Evolutionary conservation across 2,113 vertebrate genomes (phyloP), one percentile per base, ranked within the genome.

Genomic region (Ibidorhyncha struthersii): DNA sequence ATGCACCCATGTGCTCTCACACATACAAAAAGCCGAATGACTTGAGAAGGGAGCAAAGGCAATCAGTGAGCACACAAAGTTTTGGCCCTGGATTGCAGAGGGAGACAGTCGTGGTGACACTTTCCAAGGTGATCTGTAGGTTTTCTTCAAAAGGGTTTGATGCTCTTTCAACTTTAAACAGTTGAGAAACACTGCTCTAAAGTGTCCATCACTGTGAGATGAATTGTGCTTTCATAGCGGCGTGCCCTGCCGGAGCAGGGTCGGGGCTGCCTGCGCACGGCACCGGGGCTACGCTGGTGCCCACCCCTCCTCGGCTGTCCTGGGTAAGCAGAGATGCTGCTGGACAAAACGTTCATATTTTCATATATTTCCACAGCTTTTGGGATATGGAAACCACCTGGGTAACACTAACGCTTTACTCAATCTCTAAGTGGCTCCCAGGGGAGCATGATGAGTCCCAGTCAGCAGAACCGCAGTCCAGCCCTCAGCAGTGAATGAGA

Each of bases 111-210:
- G 77, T 84, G 86, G 73, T 76, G 86, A 70, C 41, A 6, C 59
- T 91, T 95, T 49, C 63, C 89, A 94, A 90, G 94, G 96, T 95
- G 94, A 96, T 55, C 94, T 93, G 86, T 71, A 94, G 89, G 86
- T 91, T 94, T 89, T 91, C 94, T 86, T 95, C 94, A 93, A 95
- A 97, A 72, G 74, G 29, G 3, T n/a, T 88, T 78, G 85, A 90
- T 69, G 78, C n/a, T 95, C 74, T 95, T 97, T 95, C 91, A 93
- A 93, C 82, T 89, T 70, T 4, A 95, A 90, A 92, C 58, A 72
- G 43, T 23, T 32, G 89, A 94, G 73, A 87, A 74, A 56, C 12
- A 6, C 85, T 76, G 69, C 89, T 96, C 86, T 93, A 82, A 95
- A 94, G 91, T 95, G 82, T 93, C 93, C 87, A 87, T 96, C 93